These are phyloP conservation scores for Atherix ibis DNA, from an alignment of 2,888 invertebrate species.

Conservation along the genomic window DNA sequence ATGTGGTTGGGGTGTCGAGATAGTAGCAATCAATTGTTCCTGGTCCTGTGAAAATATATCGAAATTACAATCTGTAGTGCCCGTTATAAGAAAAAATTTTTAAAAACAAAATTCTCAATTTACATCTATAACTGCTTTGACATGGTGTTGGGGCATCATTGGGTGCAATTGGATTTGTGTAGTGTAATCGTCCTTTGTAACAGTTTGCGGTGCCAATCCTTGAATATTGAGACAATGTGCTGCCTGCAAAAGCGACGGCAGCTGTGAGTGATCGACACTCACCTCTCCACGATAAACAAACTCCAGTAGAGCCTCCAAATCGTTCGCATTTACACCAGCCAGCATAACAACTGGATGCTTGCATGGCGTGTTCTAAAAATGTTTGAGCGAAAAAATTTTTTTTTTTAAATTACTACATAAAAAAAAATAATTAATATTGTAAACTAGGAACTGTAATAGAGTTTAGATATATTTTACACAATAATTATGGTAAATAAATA, in stretches of 20 bases:
- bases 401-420: no score
- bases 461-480: no score
- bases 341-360: constrained; percentile 49
- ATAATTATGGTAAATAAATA: no score
- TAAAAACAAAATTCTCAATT: constrained; percentile 4
- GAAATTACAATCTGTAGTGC: neutral
- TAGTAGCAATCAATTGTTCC: constrained; percentile 32
- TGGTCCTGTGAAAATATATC: constrained; percentile 18
- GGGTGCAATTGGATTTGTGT: constrained; percentile 33
- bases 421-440: no score
- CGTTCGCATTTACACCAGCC: constrained; percentile 43
- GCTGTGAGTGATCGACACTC: constrained; percentile 43
- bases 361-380: constrained; percentile 41
- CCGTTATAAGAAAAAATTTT: neutral
- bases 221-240: constrained; percentile 46
- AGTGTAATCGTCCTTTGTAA: constrained; percentile 33
- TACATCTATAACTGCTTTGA: constrained; percentile 20
- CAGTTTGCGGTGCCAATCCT: constrained; percentile 39
- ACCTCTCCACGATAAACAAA: constrained; percentile 48
- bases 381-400: neutral
- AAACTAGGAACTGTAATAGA: no score
- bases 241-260: constrained; percentile 44
- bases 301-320: constrained; percentile 44
- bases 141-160: constrained; percentile 33
- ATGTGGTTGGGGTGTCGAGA: constrained; percentile 30